Base-by-base conservation (phyloP, 2,113 vertebrate genomes). In the Epinephelus lanceolatus region DNA sequence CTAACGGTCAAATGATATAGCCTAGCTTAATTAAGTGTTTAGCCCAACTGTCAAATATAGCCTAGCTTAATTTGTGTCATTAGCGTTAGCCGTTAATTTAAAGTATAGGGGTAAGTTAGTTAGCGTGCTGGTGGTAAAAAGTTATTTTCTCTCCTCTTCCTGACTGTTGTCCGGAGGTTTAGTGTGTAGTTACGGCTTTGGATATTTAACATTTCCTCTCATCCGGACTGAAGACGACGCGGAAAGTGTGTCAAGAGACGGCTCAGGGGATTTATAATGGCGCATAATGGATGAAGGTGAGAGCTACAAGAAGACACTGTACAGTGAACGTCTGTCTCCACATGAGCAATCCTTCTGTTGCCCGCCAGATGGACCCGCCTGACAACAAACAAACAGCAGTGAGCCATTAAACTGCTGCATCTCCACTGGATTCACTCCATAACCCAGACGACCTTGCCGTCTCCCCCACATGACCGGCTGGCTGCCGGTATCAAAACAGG, bases 391-490 rank as follows among this genome's bases (percentile, higher is more conserved):
- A 62, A 75, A 63, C 74, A 25, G 74, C 76, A 23, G 17, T 53
- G 65, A 40, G 61, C 45, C 74, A 21, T 45, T 69, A 49, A 80
- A 66, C 87, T 71, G 84, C 85, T 27, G 87, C 83, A 66, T 63
- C 88, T 80, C 87, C 69, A 5, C 79, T 51, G 71, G 84, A 79
- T 79, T 68, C 71, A 15, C 73, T 82, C 71, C 59, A 47, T 84
- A 83, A 92, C 89, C 89, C 83, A 82, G 88, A 92, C 86, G 92
- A 93, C 93, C 91, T 94, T 93, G 91, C 62, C 78, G 25, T 76
- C 90, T 59, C 55, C 78, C 70, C 55, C 60, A 37, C 73, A 60
- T 40, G 80, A 83, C 70, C 77, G 66, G 51, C 80, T 47, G 84
- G 65, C 40, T 51, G 79, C 9, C 49, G 59, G 47, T 23, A 78